Base-by-base conservation (phyloP, 2,797 vertebrate genomes). In the Sebastes melanostomus region DNA sequence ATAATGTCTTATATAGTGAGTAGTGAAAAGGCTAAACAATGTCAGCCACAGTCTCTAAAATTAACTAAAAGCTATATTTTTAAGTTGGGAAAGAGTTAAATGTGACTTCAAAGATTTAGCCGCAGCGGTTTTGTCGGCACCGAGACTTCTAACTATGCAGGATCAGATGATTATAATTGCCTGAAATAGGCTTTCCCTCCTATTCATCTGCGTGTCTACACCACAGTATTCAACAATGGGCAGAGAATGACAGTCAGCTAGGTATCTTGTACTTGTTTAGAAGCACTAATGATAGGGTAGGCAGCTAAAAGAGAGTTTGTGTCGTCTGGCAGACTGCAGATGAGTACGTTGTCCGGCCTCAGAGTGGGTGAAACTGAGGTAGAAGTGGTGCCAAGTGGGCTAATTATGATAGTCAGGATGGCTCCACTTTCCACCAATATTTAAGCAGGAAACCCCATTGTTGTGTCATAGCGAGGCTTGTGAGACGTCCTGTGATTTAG, bases 281-380 rank as follows among this genome's bases (percentile, higher is more conserved):
- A 86, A 80, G 82, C 10, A 5, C 75, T 91, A 93, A 94, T 95
- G 84, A 95, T 77, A 91, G 90, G 86, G 78, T 80, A 70, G 79
- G 56, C 58, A 14, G 77, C 87, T 90, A 74, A 90, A 89, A 86
- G 77, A 80, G 80, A 81, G 86, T 85, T 80, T 85, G 87, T 81
- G 86, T 92, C 36, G 83, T 92, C 90, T 92, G 92, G 85, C 86
- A 89, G 91, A 83, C 91, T 86, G 83, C 60, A 80, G 90, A 91
- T 85, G 89, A 90, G 73, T 82, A 74, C 25, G 80, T 70, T 81
- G 85, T 88, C 87, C 84, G n/a, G 76, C 71, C 87, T 85, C 75
- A 88, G 60, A 80, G 72, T 56, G 81, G 78, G 69, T 89, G 76
- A 88, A 89, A 88, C 87, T 69, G 46, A 86, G 56, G 72, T 50